Percentiles rank a stretch among this genome's conserved stretches.
Evolutionary conservation across 2,888 invertebrate species (phyloP).

Genomic region (Pachliopta kotzebuea): DNA sequence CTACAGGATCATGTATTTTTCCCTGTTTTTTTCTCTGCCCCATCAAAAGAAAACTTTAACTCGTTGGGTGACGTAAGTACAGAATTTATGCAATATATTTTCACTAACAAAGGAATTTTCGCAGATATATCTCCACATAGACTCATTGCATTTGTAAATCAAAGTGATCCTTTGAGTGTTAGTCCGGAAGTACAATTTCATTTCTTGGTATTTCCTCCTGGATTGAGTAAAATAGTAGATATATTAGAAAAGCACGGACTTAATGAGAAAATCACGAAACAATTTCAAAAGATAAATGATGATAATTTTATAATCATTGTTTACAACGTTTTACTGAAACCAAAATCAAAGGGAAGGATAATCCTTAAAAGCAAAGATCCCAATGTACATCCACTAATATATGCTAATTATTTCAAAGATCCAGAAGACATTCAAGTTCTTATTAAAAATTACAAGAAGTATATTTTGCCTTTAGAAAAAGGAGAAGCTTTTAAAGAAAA

Average conservation of each 20-base stretch:
- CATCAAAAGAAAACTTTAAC: constrained; percentile 41
- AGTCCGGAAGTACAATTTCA: constrained; percentile 58
- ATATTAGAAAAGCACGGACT: constrained; percentile 45
- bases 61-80: constrained; percentile 47
- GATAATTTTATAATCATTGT: constrained; percentile 60
- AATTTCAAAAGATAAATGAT: constrained; percentile 47
- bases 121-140: constrained; percentile 61
- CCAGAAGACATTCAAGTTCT: constrained; percentile 70
- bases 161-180: constrained; percentile 47
- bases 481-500: constrained; percentile 48
- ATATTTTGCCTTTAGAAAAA: constrained; percentile 43
- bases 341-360: constrained; percentile 84
- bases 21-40: constrained; percentile 52
- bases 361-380: constrained; percentile 79
- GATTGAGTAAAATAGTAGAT: constrained; percentile 46
- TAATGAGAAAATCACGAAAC: constrained; percentile 43
- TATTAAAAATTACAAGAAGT: constrained; percentile 43
- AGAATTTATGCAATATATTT: constrained; percentile 65
- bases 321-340: constrained; percentile 82
- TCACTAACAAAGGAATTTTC: constrained; percentile 69
- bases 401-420: constrained; percentile 82
- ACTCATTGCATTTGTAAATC: constrained; percentile 53
- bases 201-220: constrained; percentile 49
- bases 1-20: constrained; percentile 48
- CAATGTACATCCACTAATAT: constrained; percentile 50